These are phyloP conservation scores for Pogonomyrmex barbatus DNA, from an alignment of 1,140 invertebrate genomes.

Conservation along the genomic window DNA sequence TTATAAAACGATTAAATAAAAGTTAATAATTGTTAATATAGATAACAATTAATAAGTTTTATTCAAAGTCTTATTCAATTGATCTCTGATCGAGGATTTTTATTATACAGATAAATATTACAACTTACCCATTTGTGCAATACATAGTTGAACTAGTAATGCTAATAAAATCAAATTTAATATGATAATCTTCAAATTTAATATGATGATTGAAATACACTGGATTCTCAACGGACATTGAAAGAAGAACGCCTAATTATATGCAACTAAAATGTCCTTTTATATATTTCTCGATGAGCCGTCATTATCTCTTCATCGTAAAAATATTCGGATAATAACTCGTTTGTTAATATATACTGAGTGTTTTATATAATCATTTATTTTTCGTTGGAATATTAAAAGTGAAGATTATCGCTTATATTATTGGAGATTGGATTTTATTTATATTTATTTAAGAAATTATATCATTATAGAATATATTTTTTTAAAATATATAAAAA, in stretches of 20 bases:
- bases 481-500: background rate
- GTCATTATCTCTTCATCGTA: slow-evolving; percentile 24
- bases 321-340: slow-evolving; percentile 33
- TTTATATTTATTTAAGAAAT: slow-evolving; percentile 4
- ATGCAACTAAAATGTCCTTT: slow-evolving; percentile 29
- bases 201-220: background rate
- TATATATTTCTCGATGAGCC: slow-evolving; percentile 29
- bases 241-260: slow-evolving; percentile 15
- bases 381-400: background rate
- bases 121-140: background rate
- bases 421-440: slow-evolving; percentile 15
- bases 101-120: background rate
- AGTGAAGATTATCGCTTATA: background rate
- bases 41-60: background rate
- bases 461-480: slow-evolving; percentile 7
- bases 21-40: background rate
- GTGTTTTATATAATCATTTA: slow-evolving; percentile 9
- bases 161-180: background rate
- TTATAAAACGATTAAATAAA: background rate
- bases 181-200: background rate
- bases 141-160: slow-evolving; percentile 21
- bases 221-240: background rate
- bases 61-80: background rate
- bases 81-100: background rate
- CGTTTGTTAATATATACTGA: background rate